Base-by-base conservation (phyloP, 1,140 invertebrate genomes). In the Choristoneura fumiferana region DNA sequence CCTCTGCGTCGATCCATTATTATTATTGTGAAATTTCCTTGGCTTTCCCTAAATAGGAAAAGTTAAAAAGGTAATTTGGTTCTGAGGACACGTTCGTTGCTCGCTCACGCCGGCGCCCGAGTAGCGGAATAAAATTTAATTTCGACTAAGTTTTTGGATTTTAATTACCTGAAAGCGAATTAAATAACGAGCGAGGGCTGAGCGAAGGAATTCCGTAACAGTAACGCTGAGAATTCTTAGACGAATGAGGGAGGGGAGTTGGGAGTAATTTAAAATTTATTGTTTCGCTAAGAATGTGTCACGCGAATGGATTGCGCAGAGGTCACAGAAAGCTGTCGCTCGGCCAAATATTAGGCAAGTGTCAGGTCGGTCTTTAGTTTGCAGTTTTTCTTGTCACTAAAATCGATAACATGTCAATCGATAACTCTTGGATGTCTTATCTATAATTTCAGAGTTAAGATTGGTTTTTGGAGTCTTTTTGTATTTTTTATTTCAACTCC, bases 21-120 rank as follows among this genome's bases (percentile, higher is more conserved):
- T 75, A 75, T 79, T 78, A 80, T 80, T 73, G 76, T 67, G 70
- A 69, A 73, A 73, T 78, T 78, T 74, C 64, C 68, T 43, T 62
- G 72, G 68, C 69, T 78, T 69, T 75, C 73, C 75, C 77, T 79
- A 84, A 84, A 84, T 82, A 81, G 81, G 81, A 84, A 81, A 84
- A 84, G 81, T 84, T 84, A 84, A 84, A 77, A 68, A 71, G 74
- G 70, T 73, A 68, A 80, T 84, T 84, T 81, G 71, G 70, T 60
- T 64, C 35, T 55, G 61, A 54, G 52, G 58, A 77, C 81, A 84
- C 81, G 81, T 84, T 63, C 54, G 33, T 18, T 22, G 13, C 54
- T n/a, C 36, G 14, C 57, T 17, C 45, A 14, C 37, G 22, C 58
- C 58, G 35, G 33, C 58, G 49, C 17, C 35, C 37, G 22, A 29